These are phyloP conservation scores for Muntiacus reevesi DNA, from an alignment of 2,113 vertebrate species.

Conservation along the genomic window DNA sequence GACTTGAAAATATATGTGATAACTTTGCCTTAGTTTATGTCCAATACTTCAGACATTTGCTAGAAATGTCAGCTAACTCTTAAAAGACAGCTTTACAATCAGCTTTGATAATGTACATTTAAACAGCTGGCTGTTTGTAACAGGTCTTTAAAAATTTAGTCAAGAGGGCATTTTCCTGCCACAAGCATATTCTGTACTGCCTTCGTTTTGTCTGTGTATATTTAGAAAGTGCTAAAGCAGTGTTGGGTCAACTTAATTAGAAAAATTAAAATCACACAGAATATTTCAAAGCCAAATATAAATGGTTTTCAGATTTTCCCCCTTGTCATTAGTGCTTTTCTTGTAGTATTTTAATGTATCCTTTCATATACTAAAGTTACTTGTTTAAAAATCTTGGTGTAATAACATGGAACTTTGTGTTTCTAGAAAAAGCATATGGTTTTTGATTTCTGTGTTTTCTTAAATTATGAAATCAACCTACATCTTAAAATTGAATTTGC, in stretches of 20 bases:
- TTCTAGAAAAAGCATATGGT: background rate
- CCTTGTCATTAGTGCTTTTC: background rate
- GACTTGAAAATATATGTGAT: background rate
- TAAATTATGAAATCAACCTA: constrained; percentile 1
- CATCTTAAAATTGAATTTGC: constrained; percentile 19
- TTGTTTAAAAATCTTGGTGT: background rate
- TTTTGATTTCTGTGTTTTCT: constrained; percentile 23
- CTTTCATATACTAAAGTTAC: background rate
- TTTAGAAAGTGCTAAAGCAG: background rate
- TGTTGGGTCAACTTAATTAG: background rate
- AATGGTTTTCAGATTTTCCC: background rate
- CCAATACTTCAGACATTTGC: background rate
- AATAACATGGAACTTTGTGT: background rate
- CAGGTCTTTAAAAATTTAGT: background rate
- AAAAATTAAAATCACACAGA: constrained; percentile 24
- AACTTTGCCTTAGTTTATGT: background rate
- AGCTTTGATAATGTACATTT: background rate
- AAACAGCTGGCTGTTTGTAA: constrained; percentile 1
- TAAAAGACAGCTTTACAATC: background rate
- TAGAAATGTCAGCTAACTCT: background rate
- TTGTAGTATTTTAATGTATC: constrained; percentile 17
- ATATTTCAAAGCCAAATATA: background rate
- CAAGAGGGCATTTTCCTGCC: background rate
- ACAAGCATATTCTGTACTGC: background rate
- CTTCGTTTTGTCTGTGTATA: background rate